Evolutionary conservation across 2,797 vertebrate species (phyloP), one percentile per base, ranked within the genome.

Genomic region (Glyptemys insculpta): DNA sequence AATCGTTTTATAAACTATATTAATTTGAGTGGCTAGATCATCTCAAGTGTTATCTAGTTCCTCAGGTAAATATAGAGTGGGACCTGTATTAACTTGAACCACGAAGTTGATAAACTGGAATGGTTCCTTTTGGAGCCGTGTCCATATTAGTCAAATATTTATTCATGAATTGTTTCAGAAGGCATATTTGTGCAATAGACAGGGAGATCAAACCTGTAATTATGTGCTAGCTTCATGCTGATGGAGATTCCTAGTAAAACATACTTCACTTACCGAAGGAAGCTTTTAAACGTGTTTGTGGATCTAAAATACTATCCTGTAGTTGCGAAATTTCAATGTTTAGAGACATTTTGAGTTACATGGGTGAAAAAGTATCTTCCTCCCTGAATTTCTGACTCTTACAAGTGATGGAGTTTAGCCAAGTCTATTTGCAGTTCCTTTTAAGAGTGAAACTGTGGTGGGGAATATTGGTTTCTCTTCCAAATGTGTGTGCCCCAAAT

Each of bases 81-180:
- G 90, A 88, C 96, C 85, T 97, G 97, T 95, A 95, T 87, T 87
- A 72, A 95, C 96, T 89, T 89, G 97, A 97, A 94, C 89, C 81
- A 62, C 44, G 8, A 88, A 96, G 97, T 79, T 90, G 97, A 97
- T 95, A 85, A 95, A 97, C 97, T 97, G 97, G 97, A 98, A 97
- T 92, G 93, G 91, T 92, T 95, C 96, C 96, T 97, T 91, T 86
- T 53, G 54, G 87, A 88, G 94, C 53, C 72, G 94, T 90, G 84
- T 44, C 82, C 1, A 44, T 92, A 88, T 93, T 94, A 96, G 89
- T 94, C 96, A 97, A 97, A 97, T 97, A 96, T 96, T 95, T 97
- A 93, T 94, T 87, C 87, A 34, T 84, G 74, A 85, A 12, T 96
- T 83, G 86, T 97, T 98, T 97, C 96, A 86, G 81, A 91, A 97